Base-by-base conservation (phyloP, 1,140 invertebrate species). In the Ctenoplectra terminalis region DNA sequence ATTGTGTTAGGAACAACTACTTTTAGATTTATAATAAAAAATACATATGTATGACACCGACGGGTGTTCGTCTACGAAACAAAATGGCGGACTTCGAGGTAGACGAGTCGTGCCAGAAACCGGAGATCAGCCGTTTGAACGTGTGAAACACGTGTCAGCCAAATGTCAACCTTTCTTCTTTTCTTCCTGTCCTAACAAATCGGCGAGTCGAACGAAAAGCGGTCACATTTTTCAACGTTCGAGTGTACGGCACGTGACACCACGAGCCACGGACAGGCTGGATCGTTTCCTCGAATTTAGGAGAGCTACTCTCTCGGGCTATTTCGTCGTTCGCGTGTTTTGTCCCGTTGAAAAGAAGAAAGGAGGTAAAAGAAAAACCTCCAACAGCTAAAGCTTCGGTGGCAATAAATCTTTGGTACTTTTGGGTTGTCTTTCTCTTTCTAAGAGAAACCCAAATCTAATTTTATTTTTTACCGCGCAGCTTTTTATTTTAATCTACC, bases 91-190 rank as follows among this genome's bases (percentile, higher is more conserved):
- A n/a, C 20, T 75, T 9, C n/a, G 7, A 15, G 11, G 7, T 2
- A 50, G n/a, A 9, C 37, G 9, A 1, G 1, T 15, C 23, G n/a
- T n/a, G n/a, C 40, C 40, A 34, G 43, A 31, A 71, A 50, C 34
- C 6, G 34, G 7, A 15, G 58, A 20, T 5, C 34, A 29, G 26
- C 0, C 58, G 43, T 23, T 43, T 4, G 56, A 78, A 56, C 70
- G 70, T 54, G 78, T 48, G 60, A 64, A 73, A 80, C 78, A 80
- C 78, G 78, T 80, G 78, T 63, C 60, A 26, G 70, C 70, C 78
- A 80, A 80, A 63, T 66, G 78, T 56, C 71, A 64, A 37, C 26
- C 48, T 66, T 64, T 20, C 58, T 34, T 34, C 6, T 29, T 11
- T 69, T 37, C 17, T 40, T 31, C 23, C 20, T n/a, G 7, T n/a